A percentile compares a stretch with the other conserved stretches of the same genome.
Evolutionary conservation across 2,113 vertebrate species (phyloP).

Genomic region (Carassius auratus): DNA sequence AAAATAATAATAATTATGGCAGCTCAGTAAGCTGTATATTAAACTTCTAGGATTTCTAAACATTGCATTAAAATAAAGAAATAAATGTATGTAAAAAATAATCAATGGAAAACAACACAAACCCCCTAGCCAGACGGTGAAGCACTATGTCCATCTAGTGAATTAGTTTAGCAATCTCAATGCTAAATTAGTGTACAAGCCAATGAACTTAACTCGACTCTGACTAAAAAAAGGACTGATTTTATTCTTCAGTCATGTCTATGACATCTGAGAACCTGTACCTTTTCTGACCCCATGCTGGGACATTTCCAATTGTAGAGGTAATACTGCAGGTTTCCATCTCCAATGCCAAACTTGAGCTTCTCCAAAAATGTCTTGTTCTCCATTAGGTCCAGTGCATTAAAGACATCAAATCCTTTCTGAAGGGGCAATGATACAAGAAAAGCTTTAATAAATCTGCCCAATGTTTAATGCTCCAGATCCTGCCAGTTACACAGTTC

Average conservation of each 20-base stretch:
- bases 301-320: constrained; percentile 99
- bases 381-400: constrained; percentile 99
- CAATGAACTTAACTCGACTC: not conserved
- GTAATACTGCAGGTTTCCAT: constrained; percentile 99
- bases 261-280: constrained; percentile 56
- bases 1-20: not conserved
- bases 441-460: not conserved
- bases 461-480: not conserved
- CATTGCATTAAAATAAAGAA: no score
- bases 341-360: constrained; percentile 98
- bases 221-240: not conserved
- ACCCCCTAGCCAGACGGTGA: not conserved
- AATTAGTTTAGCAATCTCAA: no score
- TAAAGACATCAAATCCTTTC: constrained; percentile 99
- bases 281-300: constrained; percentile 97
- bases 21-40: not conserved
- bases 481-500: not conserved
- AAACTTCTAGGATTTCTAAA: not conserved
- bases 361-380: constrained; percentile 99
- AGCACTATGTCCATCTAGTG: not conserved
- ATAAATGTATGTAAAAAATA: not conserved
- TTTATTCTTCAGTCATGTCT: not conserved
- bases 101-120: not conserved
- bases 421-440: constrained; percentile 59
- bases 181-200: not conserved